Percentiles rank a stretch among this genome's conserved stretches.
Conservation (phyloP, 2,888 invertebrate genomes). For the Platycnemis pennipes region DNA sequence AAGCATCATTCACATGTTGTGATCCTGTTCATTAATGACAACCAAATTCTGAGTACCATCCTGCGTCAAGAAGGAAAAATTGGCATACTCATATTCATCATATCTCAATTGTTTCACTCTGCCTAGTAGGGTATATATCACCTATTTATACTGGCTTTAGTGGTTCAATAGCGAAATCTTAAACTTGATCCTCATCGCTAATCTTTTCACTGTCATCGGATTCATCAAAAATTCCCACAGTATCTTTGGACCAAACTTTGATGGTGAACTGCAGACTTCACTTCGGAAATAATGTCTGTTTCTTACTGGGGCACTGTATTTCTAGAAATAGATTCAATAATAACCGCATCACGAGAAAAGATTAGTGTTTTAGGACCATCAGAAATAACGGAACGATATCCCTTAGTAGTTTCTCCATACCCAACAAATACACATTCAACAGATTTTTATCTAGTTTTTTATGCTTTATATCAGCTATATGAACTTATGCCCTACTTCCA, state of each 20-base stretch:
- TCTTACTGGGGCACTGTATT: background rate
- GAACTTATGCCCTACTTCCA: too few species aligned
- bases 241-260: background rate
- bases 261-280: background rate
- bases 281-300: too few species aligned
- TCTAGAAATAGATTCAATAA: background rate
- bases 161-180: too few species aligned
- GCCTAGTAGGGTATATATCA: conserved; percentile 1
- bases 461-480: too few species aligned
- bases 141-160: too few species aligned
- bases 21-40: background rate
- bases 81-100: background rate
- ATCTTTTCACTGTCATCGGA: too few species aligned
- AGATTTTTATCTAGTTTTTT: too few species aligned
- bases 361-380: background rate
- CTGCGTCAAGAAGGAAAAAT: background rate
- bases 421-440: too few species aligned
- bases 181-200: too few species aligned
- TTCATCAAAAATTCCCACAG: background rate
- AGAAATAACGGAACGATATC: too few species aligned
- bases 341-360: background rate
- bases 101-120: too few species aligned
- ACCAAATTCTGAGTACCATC: background rate
- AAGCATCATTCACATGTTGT: background rate
- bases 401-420: too few species aligned